A percentile compares a stretch with the other conserved stretches of the same genome.
phyloP scores from a whole-genome alignment of 2,888 invertebrate species.

The Drosophila limbata region DNA sequence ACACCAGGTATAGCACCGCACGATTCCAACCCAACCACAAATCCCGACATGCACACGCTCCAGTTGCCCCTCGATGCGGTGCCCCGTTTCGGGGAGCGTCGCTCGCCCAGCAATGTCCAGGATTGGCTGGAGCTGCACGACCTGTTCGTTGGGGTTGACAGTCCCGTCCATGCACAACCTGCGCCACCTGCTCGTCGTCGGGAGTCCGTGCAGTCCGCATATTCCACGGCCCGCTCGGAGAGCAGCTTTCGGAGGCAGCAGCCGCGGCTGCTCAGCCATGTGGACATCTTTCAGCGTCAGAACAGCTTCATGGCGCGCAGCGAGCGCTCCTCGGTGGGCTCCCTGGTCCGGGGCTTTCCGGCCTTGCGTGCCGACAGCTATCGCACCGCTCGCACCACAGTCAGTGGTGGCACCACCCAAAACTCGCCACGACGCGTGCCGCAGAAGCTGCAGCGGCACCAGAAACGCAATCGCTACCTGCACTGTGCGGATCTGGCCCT shows the following conservation, averaged over 20 bases:
- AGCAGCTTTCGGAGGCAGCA: constrained; percentile 60
- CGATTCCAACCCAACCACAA: constrained; percentile 37
- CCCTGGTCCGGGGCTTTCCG: constrained; percentile 83
- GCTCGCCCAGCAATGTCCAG: constrained; percentile 84
- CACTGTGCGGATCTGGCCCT: constrained; percentile 83
- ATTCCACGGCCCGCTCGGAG: constrained; percentile 77
- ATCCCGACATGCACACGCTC: constrained; percentile 44
- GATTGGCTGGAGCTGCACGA: constrained; percentile 85
- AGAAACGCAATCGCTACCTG: constrained; percentile 75
- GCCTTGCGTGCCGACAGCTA: constrained; percentile 74
- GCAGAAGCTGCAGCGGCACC: constrained; percentile 42
- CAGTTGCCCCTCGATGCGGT: constrained; percentile 64
- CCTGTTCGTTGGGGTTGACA: constrained; percentile 68
- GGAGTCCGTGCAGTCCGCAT: constrained; percentile 71
- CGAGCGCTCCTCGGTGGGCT: constrained; percentile 82
- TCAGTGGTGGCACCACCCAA: constrained; percentile 40
- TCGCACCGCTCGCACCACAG: constrained; percentile 55
- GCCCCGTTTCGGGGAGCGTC: constrained; percentile 83
- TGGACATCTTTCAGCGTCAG: constrained; percentile 80
- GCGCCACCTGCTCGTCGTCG: constrained; percentile 45
- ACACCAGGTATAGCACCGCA: constrained; percentile 77
- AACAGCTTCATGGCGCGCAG: constrained; percentile 82
- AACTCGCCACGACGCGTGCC: constrained; percentile 45
- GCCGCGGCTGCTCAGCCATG: constrained; percentile 67
- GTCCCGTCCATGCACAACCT: constrained; percentile 24